These are phyloP conservation scores for Penaeus japonicus DNA, from an alignment of 1,140 invertebrate species.

Conservation along the genomic window DNA sequence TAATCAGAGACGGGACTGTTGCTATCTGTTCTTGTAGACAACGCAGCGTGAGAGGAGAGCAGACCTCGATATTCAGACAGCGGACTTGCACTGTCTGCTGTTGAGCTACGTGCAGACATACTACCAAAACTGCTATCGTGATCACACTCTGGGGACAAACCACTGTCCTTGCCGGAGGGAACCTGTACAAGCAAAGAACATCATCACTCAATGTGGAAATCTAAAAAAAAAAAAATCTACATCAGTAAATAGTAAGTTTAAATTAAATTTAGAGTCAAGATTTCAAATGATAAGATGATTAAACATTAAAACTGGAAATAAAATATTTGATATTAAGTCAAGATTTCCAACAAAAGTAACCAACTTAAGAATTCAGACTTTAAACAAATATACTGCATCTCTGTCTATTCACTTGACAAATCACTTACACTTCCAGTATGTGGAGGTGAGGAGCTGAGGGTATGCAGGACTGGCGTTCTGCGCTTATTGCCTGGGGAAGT, in stretches of 20 bases:
- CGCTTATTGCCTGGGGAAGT: conserved; percentile 47
- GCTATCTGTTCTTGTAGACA: conserved; percentile 55
- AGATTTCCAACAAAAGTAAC: no score
- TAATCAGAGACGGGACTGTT: conserved; percentile 56
- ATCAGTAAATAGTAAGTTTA: not conserved
- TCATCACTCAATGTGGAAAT: not conserved
- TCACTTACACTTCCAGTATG: conserved; percentile 40
- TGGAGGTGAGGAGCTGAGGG: conserved; percentile 50
- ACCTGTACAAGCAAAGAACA: conserved; percentile 26
- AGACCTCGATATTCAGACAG: conserved; percentile 57
- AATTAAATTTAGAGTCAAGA: no score
- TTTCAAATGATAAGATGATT: no score
- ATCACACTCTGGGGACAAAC: conserved; percentile 59
- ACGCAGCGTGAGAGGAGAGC: conserved; percentile 40
- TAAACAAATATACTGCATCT: no score
- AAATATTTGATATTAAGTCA: no score
- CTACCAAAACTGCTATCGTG: conserved; percentile 61
- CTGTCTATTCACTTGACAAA: no score
- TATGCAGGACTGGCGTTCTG: conserved; percentile 37
- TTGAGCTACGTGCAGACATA: conserved; percentile 60
- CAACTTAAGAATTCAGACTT: no score
- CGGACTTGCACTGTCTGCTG: conserved; percentile 59
- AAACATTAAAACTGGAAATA: no score
- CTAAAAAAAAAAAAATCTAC: not conserved
- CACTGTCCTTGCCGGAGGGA: conserved; percentile 56